Base-by-base conservation (phyloP, 2,888 invertebrate species). In the Apamea sordens region DNA sequence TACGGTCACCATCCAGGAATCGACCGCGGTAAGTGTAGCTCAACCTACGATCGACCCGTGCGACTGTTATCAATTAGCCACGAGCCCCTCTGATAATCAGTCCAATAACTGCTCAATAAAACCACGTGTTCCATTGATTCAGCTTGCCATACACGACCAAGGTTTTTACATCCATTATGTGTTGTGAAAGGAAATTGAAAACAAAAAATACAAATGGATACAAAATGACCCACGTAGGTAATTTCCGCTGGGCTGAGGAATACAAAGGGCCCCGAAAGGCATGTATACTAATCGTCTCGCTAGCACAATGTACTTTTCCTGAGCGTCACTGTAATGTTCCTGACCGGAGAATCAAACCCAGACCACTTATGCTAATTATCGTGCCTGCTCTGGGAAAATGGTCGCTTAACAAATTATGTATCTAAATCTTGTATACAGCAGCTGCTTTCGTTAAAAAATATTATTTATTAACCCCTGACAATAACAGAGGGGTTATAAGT, bases 181-280 rank as follows among this genome's bases (percentile, higher is more conserved):
- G 2, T 28, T 13, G 13, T 50, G 53, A 61, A 72, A 59, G 53
- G n/a, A 75, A 80, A 56, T 56, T 56, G 6, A 56, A 79, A 73
- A 32, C 32, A 67, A 36, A 63, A 61, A 53, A 41, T 21, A 56
- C 74, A 56, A 71, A 68, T 71, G 47, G 61, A 59, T 41, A 41
- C 64, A 50, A 47, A 53, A 47, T 59, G n/a, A 50, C 41, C 28
- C 59, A 44, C 68, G 70, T 72, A 50, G 71, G 80, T 59, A 47
- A 79, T 61, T 74, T 85, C 80, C 83, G 67, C 28, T 15, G 67
- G 68, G 64, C 24, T 28, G 44, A 1, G 21, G n/a, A 59, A 28
- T 28, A 72, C 59, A 84, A 77, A 72, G 65, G 7, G 28, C 28
- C 24, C 15, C 50, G 64, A 81, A 53, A 61, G 24, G 28, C 28